A percentile compares a stretch with the other conserved stretches of the same genome.
Conservation (phyloP, 2,113 vertebrate species). For the Jaculus jaculus region DNA sequence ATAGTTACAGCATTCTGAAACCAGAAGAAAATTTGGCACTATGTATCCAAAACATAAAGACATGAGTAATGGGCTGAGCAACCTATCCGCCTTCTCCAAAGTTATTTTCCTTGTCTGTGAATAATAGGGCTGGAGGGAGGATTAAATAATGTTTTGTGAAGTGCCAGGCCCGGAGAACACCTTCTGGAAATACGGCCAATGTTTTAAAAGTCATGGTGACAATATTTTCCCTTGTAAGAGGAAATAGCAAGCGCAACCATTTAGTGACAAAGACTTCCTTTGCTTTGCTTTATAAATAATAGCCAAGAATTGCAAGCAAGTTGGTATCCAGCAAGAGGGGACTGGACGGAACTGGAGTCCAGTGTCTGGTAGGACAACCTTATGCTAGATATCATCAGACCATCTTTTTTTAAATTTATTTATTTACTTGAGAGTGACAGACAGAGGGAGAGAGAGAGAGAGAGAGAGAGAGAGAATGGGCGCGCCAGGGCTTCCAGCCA, state of each 20-base stretch:
- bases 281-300: slow-evolving; percentile 5
- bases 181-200: background rate
- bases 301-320: slow-evolving; percentile 14
- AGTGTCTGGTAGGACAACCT: too few species aligned
- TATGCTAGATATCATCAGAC: too few species aligned
- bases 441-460: too few species aligned
- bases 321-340: background rate
- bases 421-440: too few species aligned
- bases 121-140: slow-evolving; percentile 11
- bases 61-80: background rate
- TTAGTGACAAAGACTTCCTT: slow-evolving; percentile 24
- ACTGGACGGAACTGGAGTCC: background rate
- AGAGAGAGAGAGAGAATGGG: too few species aligned
- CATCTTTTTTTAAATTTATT: too few species aligned
- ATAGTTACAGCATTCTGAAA: slow-evolving; percentile 5
- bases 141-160: slow-evolving; percentile 38
- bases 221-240: slow-evolving; percentile 23
- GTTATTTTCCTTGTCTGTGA: slow-evolving; percentile 24
- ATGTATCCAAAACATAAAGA: background rate
- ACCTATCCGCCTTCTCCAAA: slow-evolving; percentile 14
- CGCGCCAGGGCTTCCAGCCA: too few species aligned
- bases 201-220: background rate
- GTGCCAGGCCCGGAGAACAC: background rate
- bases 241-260: background rate
- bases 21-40: slow-evolving; percentile 1